Conservation (phyloP, 2,797 vertebrate species). For the Myotis daubentonii region DNA sequence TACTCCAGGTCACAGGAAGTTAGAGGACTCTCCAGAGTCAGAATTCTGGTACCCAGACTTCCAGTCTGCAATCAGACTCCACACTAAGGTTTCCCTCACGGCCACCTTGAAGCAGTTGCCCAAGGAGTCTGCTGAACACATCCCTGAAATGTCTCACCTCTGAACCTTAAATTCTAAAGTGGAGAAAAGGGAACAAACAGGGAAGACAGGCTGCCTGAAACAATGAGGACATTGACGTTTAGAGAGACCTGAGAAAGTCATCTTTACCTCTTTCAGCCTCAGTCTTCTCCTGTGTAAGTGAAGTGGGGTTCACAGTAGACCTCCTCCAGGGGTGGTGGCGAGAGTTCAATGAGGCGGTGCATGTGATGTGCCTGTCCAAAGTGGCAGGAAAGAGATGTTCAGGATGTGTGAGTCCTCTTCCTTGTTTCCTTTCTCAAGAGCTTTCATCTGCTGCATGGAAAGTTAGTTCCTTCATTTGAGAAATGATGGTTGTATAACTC, state of each 20-base stretch:
- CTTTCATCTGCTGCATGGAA: neutral
- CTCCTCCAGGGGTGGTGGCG: neutral
- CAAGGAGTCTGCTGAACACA: neutral
- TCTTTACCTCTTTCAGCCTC: neutral
- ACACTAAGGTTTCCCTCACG: neutral
- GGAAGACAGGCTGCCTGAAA: neutral
- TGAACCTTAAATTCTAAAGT: slow-evolving; percentile 1
- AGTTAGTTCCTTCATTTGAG: neutral
- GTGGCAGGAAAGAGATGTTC: neutral
- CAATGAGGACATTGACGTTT: neutral
- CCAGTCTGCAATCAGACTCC: neutral
- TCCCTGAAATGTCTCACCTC: neutral
- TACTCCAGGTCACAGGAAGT: neutral
- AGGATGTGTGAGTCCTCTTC: too few relatives aligned
- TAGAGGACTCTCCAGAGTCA: neutral
- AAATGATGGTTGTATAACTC: neutral
- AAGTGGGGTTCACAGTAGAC: neutral
- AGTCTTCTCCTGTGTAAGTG: neutral
- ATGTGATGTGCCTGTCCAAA: neutral
- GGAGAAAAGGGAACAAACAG: neutral
- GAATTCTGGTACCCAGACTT: neutral
- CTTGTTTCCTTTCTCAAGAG: neutral
- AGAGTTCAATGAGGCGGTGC: neutral
- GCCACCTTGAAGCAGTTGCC: neutral
- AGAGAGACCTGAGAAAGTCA: neutral